Conservation (phyloP, 1,140 invertebrate genomes). For the Ridgeia piscesae region DNA sequence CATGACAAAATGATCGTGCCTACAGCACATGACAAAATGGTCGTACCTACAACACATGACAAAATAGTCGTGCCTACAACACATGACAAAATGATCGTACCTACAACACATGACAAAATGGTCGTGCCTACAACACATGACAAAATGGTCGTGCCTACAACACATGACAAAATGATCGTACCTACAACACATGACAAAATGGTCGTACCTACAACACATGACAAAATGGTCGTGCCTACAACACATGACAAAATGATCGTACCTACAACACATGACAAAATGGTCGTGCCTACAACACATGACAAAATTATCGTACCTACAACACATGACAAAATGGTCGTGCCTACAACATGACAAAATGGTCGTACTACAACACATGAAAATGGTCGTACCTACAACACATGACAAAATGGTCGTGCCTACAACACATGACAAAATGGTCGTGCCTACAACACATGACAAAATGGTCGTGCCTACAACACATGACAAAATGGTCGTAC, state of each 20-base stretch:
- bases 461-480: slow-evolving; percentile 86
- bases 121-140: slow-evolving; percentile 79
- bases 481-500: slow-evolving; percentile 90
- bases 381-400: slow-evolving; percentile 88
- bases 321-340: slow-evolving; percentile 89
- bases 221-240: slow-evolving; percentile 88
- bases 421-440: slow-evolving; percentile 82
- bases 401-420: slow-evolving; percentile 89
- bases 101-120: slow-evolving; percentile 83
- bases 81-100: slow-evolving; percentile 90
- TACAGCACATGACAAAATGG: slow-evolving; percentile 88
- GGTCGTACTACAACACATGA: slow-evolving; percentile 87
- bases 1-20: no score
- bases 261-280: slow-evolving; percentile 79
- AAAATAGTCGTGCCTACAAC: slow-evolving; percentile 86
- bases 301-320: slow-evolving; percentile 86
- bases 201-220: slow-evolving; percentile 80
- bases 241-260: slow-evolving; percentile 90
- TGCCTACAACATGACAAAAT: slow-evolving; percentile 88
- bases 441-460: slow-evolving; percentile 82
- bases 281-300: slow-evolving; percentile 85
- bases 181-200: slow-evolving; percentile 79
- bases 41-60: slow-evolving; percentile 82
- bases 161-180: slow-evolving; percentile 91
- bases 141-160: slow-evolving; percentile 87